phyloP scores from a whole-genome alignment of 2,113 vertebrate species.

The Nymphicus hollandicus region DNA sequence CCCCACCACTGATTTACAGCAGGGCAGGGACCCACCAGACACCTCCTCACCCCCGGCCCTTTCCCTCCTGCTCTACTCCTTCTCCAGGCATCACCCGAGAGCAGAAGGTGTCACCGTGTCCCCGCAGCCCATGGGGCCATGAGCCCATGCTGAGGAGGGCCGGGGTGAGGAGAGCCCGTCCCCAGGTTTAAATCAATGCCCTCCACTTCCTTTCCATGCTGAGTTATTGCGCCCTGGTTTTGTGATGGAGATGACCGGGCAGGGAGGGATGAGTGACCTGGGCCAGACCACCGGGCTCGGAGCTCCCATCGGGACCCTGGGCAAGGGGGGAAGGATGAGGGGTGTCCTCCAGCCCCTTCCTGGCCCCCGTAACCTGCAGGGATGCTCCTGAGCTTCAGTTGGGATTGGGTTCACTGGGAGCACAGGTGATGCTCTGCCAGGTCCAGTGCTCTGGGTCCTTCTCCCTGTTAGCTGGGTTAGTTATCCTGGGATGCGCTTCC shows the following conservation, averaged over 20 bases:
- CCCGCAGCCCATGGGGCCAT: background rate
- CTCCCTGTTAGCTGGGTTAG: background rate
- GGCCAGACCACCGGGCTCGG: conserved; percentile 46
- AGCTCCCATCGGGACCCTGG: background rate
- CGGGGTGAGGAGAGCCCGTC: background rate
- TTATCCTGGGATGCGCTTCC: background rate
- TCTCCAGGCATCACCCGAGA: accelerated
- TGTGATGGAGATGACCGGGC: conserved; percentile 61
- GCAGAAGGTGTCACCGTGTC: accelerated
- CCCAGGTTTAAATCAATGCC: conserved; percentile 26
- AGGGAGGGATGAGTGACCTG: conserved; percentile 23
- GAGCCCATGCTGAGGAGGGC: background rate
- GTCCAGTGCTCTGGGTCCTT: background rate
- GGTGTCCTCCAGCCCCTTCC: background rate
- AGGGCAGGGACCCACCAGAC: background rate
- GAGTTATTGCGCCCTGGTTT: conserved; percentile 50
- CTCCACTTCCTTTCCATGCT: conserved; percentile 19
- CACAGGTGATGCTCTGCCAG: background rate
- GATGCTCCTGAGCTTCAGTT: background rate
- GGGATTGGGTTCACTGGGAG: background rate
- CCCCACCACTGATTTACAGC: background rate
- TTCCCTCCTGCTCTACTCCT: background rate
- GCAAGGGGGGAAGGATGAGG: conserved; percentile 19
- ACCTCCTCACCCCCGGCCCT: background rate
- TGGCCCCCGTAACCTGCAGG: background rate